Conservation (phyloP, 2,797 vertebrate genomes). For the Erpetoichthys calabaricus region DNA sequence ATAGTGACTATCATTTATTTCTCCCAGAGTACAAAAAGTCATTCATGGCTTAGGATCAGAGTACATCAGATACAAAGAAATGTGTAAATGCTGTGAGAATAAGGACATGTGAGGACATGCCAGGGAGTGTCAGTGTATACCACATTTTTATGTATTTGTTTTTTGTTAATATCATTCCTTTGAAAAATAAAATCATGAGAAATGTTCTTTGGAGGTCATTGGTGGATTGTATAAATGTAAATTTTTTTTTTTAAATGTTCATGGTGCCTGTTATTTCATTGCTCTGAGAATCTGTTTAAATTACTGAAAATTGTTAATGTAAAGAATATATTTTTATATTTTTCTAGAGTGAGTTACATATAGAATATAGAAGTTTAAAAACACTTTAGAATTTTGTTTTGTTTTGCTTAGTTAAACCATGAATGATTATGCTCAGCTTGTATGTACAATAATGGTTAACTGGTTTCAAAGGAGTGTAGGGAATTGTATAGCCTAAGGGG, state of each 20-base stretch:
- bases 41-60: slow-evolving; percentile 40
- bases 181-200: slow-evolving; percentile 11
- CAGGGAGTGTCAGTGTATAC: slow-evolving; percentile 3
- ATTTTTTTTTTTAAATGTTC: no score
- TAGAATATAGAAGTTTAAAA: no score
- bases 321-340: no score
- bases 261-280: no score
- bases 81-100: slow-evolving; percentile 33
- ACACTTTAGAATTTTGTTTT: no score
- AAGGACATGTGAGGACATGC: slow-evolving; percentile 25
- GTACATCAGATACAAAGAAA: slow-evolving; percentile 40
- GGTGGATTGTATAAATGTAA: no score
- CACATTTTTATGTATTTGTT: slow-evolving; percentile 6
- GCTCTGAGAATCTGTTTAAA: no score
- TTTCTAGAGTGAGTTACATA: no score
- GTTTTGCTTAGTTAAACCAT: no score
- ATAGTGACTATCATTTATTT: slow-evolving; percentile 54
- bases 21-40: slow-evolving; percentile 43
- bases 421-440: no score
- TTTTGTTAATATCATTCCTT: slow-evolving; percentile 2
- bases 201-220: not conserved
- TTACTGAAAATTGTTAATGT: no score
- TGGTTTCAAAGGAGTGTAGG: slow-evolving; percentile 37
- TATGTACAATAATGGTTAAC: not conserved
- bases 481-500: slow-evolving; percentile 50